phyloP scores from a whole-genome alignment of 1,140 invertebrate genomes.

The Tenebrio molitor region DNA sequence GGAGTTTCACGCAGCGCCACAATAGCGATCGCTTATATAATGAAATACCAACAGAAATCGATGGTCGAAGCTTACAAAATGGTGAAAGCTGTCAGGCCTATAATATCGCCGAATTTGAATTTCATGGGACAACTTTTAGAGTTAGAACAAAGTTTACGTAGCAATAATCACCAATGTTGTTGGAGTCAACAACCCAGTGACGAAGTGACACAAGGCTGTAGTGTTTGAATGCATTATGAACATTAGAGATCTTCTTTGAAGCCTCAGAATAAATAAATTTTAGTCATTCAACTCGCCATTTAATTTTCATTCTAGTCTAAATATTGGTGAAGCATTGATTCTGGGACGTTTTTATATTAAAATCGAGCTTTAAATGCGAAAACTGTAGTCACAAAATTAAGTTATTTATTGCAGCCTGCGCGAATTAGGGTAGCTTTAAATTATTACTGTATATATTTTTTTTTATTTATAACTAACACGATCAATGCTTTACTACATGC shows the following conservation, averaged over 20 bases:
- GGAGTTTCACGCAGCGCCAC: slow-evolving; percentile 95
- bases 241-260: slow-evolving; percentile 4
- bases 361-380: slow-evolving; percentile 43
- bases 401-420: slow-evolving; percentile 34
- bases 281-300: slow-evolving; percentile 52
- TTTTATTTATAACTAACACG: slow-evolving; percentile 12
- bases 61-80: slow-evolving; percentile 92
- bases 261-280: slow-evolving; percentile 19
- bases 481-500: slow-evolving; percentile 35
- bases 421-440: slow-evolving; percentile 33
- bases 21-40: slow-evolving; percentile 94
- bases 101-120: slow-evolving; percentile 97
- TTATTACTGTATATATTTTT: background rate
- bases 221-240: slow-evolving; percentile 64
- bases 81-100: slow-evolving; percentile 87
- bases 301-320: slow-evolving; percentile 50
- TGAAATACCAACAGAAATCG: slow-evolving; percentile 88
- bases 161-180: slow-evolving; percentile 69
- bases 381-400: slow-evolving; percentile 27
- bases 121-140: slow-evolving; percentile 97
- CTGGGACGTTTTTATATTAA: slow-evolving; percentile 17
- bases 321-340: slow-evolving; percentile 32
- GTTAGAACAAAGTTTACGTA: slow-evolving; percentile 81
- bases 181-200: slow-evolving; percentile 70
- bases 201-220: slow-evolving; percentile 71